phyloP scores from a whole-genome alignment of 2,888 invertebrate genomes.

The Heliconius ethilla region DNA sequence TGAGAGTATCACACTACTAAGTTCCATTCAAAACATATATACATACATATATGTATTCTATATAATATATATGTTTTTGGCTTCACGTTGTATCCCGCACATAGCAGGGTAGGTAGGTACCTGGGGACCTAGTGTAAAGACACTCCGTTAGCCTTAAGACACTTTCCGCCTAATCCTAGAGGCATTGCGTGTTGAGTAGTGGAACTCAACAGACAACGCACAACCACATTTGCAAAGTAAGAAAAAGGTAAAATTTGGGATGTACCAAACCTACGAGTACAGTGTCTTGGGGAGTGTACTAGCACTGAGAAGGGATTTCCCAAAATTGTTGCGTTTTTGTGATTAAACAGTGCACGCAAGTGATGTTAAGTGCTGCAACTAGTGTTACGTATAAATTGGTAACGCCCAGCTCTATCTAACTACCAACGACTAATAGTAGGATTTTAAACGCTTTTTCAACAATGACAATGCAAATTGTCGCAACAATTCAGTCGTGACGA shows the following conservation, averaged over 20 bases:
- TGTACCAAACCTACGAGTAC: too few species aligned
- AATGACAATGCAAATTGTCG: slow-evolving; percentile 8
- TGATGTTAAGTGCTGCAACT: neutral
- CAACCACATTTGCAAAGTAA: neutral
- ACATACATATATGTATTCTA: neutral
- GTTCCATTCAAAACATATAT: slow-evolving; percentile 23
- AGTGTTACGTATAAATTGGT: slow-evolving; percentile 23
- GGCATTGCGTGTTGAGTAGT: too few species aligned
- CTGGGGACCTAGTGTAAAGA: too few species aligned
- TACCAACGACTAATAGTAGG: slow-evolving; percentile 13
- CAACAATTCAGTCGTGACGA: neutral
- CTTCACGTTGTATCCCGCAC: too few species aligned
- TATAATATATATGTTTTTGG: neutral
- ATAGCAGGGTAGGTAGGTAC: too few species aligned
- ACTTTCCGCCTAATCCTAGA: too few species aligned
- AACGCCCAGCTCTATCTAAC: slow-evolving; percentile 24
- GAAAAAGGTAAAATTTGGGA: neutral
- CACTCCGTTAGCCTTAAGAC: too few species aligned
- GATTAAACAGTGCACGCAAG: neutral
- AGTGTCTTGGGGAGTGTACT: too few species aligned
- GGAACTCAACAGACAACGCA: neutral
- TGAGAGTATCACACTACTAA: slow-evolving; percentile 19
- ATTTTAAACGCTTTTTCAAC: slow-evolving; percentile 14
- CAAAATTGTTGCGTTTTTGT: neutral
- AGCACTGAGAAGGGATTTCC: too few species aligned